Percentiles rank a stretch among this genome's conserved stretches.
Evolutionary conservation across 2,888 invertebrate species (phyloP).

Genomic region (Scaptodrosophila latifasciaeformis): DNA sequence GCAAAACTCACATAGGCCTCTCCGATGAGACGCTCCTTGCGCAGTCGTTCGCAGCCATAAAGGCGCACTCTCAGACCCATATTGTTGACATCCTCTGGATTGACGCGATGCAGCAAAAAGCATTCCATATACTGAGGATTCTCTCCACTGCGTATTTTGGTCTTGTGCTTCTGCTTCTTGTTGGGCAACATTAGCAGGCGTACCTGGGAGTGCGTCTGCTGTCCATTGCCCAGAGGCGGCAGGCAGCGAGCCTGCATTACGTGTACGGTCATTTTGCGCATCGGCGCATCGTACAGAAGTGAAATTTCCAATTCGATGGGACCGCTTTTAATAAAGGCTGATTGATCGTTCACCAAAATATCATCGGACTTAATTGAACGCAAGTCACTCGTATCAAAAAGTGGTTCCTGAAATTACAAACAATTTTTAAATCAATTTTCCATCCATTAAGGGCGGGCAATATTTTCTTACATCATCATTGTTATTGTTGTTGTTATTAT

Average conservation of each 20-base stretch:
- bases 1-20: slow-evolving; percentile 94
- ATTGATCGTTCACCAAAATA: slow-evolving; percentile 75
- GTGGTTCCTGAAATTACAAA: slow-evolving; percentile 69
- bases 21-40: slow-evolving; percentile 92
- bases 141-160: slow-evolving; percentile 92
- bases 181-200: slow-evolving; percentile 90
- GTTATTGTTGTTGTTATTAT: slow-evolving; percentile 76
- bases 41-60: slow-evolving; percentile 94
- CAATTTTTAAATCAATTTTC: background rate
- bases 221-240: slow-evolving; percentile 81
- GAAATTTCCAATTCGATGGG: slow-evolving; percentile 85
- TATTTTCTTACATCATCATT: slow-evolving; percentile 82
- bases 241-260: slow-evolving; percentile 91
- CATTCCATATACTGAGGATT: slow-evolving; percentile 94
- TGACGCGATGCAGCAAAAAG: slow-evolving; percentile 91
- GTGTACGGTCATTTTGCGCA: slow-evolving; percentile 93
- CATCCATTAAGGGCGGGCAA: too few relatives aligned
- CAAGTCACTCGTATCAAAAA: slow-evolving; percentile 75
- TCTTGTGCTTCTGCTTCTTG: slow-evolving; percentile 96
- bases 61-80: slow-evolving; percentile 92
- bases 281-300: slow-evolving; percentile 91
- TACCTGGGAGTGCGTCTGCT: slow-evolving; percentile 84
- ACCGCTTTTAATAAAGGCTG: slow-evolving; percentile 79
- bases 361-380: slow-evolving; percentile 74
- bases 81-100: slow-evolving; percentile 95